phyloP scores from a whole-genome alignment of 1,140 invertebrate species.

The Tetragnatha versicolor region DNA sequence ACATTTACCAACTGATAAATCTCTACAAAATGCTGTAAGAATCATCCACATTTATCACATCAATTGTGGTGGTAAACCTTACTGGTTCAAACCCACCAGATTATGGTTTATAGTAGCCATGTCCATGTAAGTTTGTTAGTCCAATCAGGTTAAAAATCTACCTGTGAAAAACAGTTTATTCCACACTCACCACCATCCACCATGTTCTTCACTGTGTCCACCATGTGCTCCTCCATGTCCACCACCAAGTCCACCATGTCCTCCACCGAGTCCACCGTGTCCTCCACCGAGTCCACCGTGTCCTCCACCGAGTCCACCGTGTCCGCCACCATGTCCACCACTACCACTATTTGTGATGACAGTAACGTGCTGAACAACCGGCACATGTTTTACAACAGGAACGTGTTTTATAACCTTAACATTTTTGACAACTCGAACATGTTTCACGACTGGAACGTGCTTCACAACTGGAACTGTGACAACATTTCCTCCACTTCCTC shows the following conservation, averaged over 20 bases:
- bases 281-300: neutral
- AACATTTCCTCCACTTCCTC: slow-evolving; percentile 28
- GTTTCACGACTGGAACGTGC: slow-evolving; percentile 30
- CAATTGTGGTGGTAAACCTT: too few relatives aligned
- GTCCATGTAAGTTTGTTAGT: too few relatives aligned
- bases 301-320: neutral
- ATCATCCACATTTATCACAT: too few relatives aligned
- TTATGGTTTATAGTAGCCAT: too few relatives aligned
- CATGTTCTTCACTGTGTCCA: slow-evolving; percentile 17
- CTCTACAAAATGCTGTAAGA: too few relatives aligned
- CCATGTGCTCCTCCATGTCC: slow-evolving; percentile 18
- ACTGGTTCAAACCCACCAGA: too few relatives aligned
- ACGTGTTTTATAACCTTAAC: slow-evolving; percentile 46
- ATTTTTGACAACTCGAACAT: slow-evolving; percentile 43
- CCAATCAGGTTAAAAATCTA: too few relatives aligned
- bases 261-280: neutral
- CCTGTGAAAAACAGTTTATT: too few relatives aligned
- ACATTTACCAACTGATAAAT: too few relatives aligned
- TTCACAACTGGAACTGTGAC: slow-evolving; percentile 20
- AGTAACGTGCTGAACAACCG: slow-evolving; percentile 41
- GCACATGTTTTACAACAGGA: slow-evolving; percentile 41
- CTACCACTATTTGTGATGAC: slow-evolving; percentile 22
- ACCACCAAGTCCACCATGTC: neutral
- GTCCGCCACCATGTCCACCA: neutral
- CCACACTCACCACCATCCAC: slow-evolving; percentile 20